These are phyloP conservation scores for Leptocoma aspasia DNA, from an alignment of 2,113 vertebrate species.

Conservation along the genomic window DNA sequence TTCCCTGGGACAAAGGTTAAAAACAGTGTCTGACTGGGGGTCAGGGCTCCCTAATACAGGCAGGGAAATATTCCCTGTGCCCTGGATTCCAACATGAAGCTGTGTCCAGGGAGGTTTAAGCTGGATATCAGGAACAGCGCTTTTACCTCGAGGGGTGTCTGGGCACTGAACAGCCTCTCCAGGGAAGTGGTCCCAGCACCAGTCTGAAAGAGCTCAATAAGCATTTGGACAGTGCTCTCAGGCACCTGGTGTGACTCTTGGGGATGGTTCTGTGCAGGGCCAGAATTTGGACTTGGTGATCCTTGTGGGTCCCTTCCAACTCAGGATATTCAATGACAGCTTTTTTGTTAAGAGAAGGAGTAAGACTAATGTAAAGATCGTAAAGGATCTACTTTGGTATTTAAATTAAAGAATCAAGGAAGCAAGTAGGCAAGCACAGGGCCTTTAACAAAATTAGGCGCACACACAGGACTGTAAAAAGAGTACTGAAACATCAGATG, in stretches of 20 bases:
- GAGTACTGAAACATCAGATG: accelerated
- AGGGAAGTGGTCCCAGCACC: neutral
- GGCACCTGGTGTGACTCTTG: neutral
- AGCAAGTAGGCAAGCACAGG: neutral
- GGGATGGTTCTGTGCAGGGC: no score
- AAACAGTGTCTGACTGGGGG: no score
- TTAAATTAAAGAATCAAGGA: neutral
- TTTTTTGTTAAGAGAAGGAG: neutral
- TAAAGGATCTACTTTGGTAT: neutral
- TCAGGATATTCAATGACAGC: neutral
- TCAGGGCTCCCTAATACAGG: no score
- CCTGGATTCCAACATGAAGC: no score
- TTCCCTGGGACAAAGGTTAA: no score
- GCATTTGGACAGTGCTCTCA: accelerated
- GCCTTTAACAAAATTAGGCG: neutral
- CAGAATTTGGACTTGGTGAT: accelerated
- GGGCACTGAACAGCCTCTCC: neutral
- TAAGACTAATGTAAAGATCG: neutral
- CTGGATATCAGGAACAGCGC: neutral
- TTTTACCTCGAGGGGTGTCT: neutral
- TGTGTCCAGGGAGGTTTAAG: neutral
- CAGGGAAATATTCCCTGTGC: no score
- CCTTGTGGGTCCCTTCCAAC: neutral
- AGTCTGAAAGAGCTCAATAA: neutral
- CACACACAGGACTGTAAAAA: neutral